Evolutionary conservation across 2,888 invertebrate species (phyloP).

Genomic region (Rhamnusium bicolor): DNA sequence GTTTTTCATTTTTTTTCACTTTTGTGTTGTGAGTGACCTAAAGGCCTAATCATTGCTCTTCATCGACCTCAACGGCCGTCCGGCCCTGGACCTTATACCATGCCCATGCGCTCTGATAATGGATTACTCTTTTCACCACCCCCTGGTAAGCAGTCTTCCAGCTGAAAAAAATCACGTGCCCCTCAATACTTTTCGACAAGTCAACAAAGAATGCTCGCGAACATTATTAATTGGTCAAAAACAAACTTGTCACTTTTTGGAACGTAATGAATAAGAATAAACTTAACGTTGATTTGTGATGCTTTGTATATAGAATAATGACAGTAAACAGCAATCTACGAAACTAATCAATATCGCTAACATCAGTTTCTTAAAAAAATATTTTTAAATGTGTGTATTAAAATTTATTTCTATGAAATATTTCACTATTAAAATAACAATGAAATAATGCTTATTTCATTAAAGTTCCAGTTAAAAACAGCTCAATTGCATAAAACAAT

Average conservation of each 20-base stretch:
- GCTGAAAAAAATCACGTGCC: not conserved
- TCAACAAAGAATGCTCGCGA: not conserved
- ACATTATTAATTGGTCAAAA: not conserved
- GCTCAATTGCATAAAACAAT: too few relatives aligned
- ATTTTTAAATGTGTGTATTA: too few relatives aligned
- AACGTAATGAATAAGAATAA: too few relatives aligned
- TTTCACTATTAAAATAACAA: too few relatives aligned
- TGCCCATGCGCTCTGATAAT: conserved; percentile 69
- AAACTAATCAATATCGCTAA: too few relatives aligned
- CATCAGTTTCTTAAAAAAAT: too few relatives aligned
- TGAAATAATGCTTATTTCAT: too few relatives aligned
- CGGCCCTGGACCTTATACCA: conserved; percentile 59
- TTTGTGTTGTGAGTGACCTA: conserved; percentile 54
- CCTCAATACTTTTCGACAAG: not conserved
- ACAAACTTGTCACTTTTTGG: not conserved
- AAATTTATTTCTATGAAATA: too few relatives aligned
- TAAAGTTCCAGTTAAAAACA: too few relatives aligned
- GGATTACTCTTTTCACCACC: conserved; percentile 69
- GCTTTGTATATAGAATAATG: too few relatives aligned
- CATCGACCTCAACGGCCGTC: conserved; percentile 57
- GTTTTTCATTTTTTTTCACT: conserved; percentile 38
- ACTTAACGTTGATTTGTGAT: too few relatives aligned
- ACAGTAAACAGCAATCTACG: too few relatives aligned
- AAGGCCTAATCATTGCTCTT: conserved; percentile 64
- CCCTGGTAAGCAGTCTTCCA: conserved; percentile 62